Evolutionary conservation across 2,797 vertebrate genomes (phyloP).

Genomic region (Anableps anableps): DNA sequence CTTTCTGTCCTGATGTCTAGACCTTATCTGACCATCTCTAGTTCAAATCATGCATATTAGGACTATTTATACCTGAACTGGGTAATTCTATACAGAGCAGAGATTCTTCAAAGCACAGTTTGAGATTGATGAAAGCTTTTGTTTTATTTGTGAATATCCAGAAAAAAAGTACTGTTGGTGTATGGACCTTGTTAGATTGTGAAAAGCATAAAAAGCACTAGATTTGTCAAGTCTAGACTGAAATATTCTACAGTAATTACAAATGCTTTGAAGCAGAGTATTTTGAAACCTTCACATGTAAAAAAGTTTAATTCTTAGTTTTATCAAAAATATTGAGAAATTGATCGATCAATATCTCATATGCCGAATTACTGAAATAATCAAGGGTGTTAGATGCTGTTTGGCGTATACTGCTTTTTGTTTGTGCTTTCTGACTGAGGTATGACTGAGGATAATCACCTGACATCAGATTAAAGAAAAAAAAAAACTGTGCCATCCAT

Average conservation of each 20-base stretch:
- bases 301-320: not conserved
- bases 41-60: not conserved
- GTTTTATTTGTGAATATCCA: not conserved
- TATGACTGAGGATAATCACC: not conserved
- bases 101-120: not conserved
- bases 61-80: not conserved
- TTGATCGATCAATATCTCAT: not conserved
- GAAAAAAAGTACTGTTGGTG: too few species aligned
- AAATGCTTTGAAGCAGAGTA: not conserved
- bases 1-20: not conserved
- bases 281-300: not conserved
- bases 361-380: not conserved
- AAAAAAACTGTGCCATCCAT: slow-evolving; percentile 17
- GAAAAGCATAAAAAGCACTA: not conserved
- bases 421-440: slow-evolving; percentile 3
- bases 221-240: not conserved
- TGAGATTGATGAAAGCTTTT: not conserved
- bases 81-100: not conserved
- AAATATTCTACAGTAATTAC: not conserved
- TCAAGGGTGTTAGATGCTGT: not conserved
- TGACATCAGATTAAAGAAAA: slow-evolving; percentile 8
- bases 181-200: too few species aligned
- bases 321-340: not conserved
- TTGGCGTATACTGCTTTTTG: not conserved
- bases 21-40: not conserved